These are phyloP conservation scores for Jaculus jaculus DNA, from an alignment of 2,113 vertebrate genomes.

Conservation along the genomic window DNA sequence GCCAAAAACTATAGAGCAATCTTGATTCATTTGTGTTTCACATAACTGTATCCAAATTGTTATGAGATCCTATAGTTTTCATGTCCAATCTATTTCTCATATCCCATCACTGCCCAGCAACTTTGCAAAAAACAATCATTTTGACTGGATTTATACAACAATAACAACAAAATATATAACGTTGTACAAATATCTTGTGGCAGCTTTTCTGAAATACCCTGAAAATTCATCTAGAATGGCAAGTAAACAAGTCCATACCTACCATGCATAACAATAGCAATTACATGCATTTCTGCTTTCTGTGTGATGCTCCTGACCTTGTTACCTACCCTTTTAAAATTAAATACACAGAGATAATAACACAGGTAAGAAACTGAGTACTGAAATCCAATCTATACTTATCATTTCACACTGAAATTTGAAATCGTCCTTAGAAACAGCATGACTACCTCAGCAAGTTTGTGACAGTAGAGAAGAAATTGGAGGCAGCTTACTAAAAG, in stretches of 20 bases:
- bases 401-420: conserved; percentile 3
- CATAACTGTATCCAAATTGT: not conserved
- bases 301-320: not conserved
- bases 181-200: not conserved
- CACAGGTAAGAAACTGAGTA: not conserved
- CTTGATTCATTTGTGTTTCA: not conserved
- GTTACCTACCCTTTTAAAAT: not conserved
- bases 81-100: not conserved
- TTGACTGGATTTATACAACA: not conserved
- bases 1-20: not conserved
- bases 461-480: conserved; percentile 32
- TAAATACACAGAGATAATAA: not conserved
- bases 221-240: not conserved
- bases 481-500: conserved; percentile 56
- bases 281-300: not conserved
- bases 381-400: not conserved
- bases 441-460: conserved; percentile 18
- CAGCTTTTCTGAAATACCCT: not conserved
- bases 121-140: conserved; percentile 5
- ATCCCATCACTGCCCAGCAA: not conserved
- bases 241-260: not conserved
- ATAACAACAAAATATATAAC: not conserved
- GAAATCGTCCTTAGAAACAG: conserved; percentile 19
- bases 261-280: not conserved
- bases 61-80: not conserved